phyloP scores from a whole-genome alignment of 92 coral and sea anemone species.

The Epizoanthus stellaris region DNA sequence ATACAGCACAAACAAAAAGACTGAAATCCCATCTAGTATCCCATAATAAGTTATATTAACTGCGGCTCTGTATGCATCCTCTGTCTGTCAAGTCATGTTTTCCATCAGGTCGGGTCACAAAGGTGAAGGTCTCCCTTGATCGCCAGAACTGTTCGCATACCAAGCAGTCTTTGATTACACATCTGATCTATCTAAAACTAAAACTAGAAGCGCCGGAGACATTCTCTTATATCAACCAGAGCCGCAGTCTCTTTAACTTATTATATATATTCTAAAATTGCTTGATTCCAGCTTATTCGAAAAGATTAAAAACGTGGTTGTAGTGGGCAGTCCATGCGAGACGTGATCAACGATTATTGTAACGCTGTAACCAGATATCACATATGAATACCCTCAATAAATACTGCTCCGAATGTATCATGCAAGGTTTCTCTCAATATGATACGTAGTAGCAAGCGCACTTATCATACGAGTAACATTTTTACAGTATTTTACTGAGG shows the following conservation, averaged over 20 bases:
- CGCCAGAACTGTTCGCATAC: constrained; percentile 4
- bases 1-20: neutral
- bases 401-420: neutral
- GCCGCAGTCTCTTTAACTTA: neutral
- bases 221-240: neutral
- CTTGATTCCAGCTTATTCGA: neutral
- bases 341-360: constrained; percentile 30
- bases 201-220: neutral
- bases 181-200: constrained; percentile 13
- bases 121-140: constrained; percentile 3
- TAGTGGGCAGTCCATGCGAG: neutral
- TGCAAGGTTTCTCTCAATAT: neutral
- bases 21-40: neutral
- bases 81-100: constrained; percentile 21
- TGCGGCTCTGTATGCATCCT: neutral
- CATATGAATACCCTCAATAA: neutral
- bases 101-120: neutral
- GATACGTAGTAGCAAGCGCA: neutral
- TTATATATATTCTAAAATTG: neutral
- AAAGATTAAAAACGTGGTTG: neutral
- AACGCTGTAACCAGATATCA: constrained; percentile 46
- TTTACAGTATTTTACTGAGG: neutral
- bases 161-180: constrained; percentile 4
- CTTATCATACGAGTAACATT: neutral
- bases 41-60: neutral